Conservation (phyloP, 2,888 invertebrate genomes). For the Pecten maximus region DNA sequence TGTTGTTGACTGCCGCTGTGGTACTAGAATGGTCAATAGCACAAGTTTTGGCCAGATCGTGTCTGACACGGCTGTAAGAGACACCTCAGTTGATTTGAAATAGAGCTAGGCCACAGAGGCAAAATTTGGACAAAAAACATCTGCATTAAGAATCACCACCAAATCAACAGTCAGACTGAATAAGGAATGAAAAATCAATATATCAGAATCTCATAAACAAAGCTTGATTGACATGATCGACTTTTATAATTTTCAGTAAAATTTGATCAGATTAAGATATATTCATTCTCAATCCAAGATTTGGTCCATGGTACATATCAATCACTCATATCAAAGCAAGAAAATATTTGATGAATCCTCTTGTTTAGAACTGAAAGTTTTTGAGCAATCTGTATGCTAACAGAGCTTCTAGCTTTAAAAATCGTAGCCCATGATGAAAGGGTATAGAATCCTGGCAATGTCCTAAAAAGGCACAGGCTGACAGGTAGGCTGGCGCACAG, state of each 20-base stretch:
- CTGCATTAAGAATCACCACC: neutral
- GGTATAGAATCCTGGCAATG: too few relatives aligned
- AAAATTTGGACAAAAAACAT: neutral
- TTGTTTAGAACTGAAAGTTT: neutral
- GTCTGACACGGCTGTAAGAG: neutral
- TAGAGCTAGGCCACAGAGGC: neutral
- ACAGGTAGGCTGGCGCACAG: neutral
- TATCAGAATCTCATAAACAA: neutral
- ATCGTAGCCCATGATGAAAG: too few relatives aligned
- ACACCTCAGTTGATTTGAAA: neutral
- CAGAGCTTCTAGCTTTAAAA: neutral
- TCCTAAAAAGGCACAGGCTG: neutral
- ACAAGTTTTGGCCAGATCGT: neutral
- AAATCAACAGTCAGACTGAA: neutral
- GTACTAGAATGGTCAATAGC: neutral
- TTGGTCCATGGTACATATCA: too few relatives aligned
- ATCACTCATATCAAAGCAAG: neutral
- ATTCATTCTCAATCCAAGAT: too few relatives aligned
- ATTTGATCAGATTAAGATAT: neutral
- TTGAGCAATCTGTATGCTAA: neutral
- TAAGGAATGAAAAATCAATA: neutral
- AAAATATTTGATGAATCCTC: neutral
- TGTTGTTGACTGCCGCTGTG: neutral
- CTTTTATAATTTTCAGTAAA: neutral
- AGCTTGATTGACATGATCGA: neutral